phyloP scores from a whole-genome alignment of 2,888 invertebrate species.

The Poecilus cupreus region DNA sequence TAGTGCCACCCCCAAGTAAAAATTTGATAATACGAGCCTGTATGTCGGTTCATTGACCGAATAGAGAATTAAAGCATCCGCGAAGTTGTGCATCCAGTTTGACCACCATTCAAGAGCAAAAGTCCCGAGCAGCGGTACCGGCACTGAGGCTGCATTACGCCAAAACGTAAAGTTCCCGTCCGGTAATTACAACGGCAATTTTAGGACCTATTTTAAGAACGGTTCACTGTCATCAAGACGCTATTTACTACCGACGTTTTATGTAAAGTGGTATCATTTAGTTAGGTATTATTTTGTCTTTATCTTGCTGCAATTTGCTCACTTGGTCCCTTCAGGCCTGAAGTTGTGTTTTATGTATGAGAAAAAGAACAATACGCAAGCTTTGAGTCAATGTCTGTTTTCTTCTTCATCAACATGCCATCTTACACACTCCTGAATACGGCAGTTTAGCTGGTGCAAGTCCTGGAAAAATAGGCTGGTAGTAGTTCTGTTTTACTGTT shows the following conservation, averaged over 20 bases:
- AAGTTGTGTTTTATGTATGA: neutral
- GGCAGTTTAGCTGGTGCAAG: too few relatives aligned
- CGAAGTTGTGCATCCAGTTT: slow-evolving; percentile 64
- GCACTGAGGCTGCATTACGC: slow-evolving; percentile 7
- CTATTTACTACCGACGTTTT: slow-evolving; percentile 19
- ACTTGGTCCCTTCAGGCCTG: neutral
- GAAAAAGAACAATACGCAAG: neutral
- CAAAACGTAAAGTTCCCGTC: slow-evolving; percentile 45
- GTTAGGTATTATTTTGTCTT: slow-evolving; percentile 22
- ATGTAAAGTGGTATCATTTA: slow-evolving; percentile 40
- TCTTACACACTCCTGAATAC: too few relatives aligned
- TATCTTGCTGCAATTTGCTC: neutral
- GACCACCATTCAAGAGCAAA: slow-evolving; percentile 60
- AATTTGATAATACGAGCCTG: neutral
- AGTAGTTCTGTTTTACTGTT: too few relatives aligned
- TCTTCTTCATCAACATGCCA: too few relatives aligned
- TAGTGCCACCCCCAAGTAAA: too few relatives aligned
- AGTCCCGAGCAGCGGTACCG: slow-evolving; percentile 49
- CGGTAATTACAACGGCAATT: slow-evolving; percentile 53
- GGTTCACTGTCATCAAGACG: slow-evolving; percentile 29
- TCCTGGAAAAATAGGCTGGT: too few relatives aligned
- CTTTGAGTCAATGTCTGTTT: neutral
- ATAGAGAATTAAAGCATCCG: slow-evolving; percentile 61
- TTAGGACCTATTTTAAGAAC: slow-evolving; percentile 25
- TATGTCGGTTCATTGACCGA: slow-evolving; percentile 63